phyloP scores from a whole-genome alignment of 2,113 vertebrate species.

The Gymnocephalus cernua region DNA sequence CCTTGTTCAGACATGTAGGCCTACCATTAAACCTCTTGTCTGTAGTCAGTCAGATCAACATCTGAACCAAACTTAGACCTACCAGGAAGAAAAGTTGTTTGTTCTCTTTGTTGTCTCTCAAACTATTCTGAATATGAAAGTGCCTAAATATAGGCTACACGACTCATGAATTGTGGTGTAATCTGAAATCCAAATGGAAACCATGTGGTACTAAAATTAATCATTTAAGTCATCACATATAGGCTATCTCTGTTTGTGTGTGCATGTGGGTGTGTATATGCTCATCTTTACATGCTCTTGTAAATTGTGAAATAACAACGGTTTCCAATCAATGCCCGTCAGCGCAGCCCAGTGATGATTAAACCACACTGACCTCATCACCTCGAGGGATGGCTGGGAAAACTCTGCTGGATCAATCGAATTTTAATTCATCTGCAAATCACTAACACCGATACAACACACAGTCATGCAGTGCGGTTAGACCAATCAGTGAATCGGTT shows the following conservation, averaged over 20 bases:
- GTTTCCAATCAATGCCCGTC: conserved; percentile 58
- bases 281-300: conserved; percentile 13
- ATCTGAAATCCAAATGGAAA: conserved; percentile 6
- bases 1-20: conserved; percentile 28
- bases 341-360: conserved; percentile 42
- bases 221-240: conserved; percentile 9
- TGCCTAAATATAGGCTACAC: not conserved
- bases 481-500: conserved; percentile 27
- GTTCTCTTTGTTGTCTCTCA: not conserved
- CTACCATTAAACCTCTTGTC: not conserved
- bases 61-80: not conserved
- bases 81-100: not conserved
- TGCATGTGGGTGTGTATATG: not conserved
- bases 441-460: conserved; percentile 17
- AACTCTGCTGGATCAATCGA: conserved; percentile 56
- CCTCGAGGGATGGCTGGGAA: conserved; percentile 49
- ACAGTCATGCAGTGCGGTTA: not conserved
- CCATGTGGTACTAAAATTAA: conserved; percentile 13
- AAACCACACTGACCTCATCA: conserved; percentile 65
- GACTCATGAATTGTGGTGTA: not conserved
- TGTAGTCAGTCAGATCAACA: conserved; percentile 13
- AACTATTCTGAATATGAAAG: not conserved
- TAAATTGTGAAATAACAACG: conserved; percentile 26
- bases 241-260: not conserved
- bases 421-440: conserved; percentile 68